Evolutionary conservation across 2,888 invertebrate genomes (phyloP).

Genomic region (Schrankia costaestrigalis): DNA sequence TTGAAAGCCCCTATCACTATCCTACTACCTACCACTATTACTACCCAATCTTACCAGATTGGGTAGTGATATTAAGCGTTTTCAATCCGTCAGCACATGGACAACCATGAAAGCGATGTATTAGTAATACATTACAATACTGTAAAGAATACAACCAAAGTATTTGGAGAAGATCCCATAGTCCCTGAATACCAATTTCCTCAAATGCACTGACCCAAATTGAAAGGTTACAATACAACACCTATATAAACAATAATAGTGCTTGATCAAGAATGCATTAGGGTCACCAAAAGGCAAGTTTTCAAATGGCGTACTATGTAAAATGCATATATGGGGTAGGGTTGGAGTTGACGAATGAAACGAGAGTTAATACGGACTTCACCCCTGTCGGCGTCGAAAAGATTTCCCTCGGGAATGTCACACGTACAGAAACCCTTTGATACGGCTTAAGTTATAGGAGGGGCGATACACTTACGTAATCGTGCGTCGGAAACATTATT

Average conservation of each 20-base stretch:
- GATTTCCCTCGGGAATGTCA: constrained; percentile 65
- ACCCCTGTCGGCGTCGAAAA: constrained; percentile 68
- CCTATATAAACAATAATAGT: constrained; percentile 26
- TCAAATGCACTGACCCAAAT: constrained; percentile 7
- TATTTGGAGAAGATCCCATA: no score
- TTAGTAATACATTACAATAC: no score
- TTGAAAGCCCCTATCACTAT: no score
- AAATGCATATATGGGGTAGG: constrained; percentile 54
- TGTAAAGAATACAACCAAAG: no score
- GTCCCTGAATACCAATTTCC: constrained; percentile 9
- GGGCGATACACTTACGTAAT: constrained; percentile 3
- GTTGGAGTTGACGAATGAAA: constrained; percentile 67
- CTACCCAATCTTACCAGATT: no score
- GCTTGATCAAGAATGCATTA: constrained; percentile 24
- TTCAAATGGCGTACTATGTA: constrained; percentile 46
- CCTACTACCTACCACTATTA: no score
- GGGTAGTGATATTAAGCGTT: no score
- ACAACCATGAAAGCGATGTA: no score
- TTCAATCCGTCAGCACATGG: no score
- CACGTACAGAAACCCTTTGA: constrained; percentile 44
- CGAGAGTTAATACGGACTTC: constrained; percentile 64
- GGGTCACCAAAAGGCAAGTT: constrained; percentile 32
- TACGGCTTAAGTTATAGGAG: constrained; percentile 25
- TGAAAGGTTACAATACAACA: constrained; percentile 17
- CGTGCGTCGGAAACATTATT: not conserved